Base-by-base conservation (phyloP, 2,888 invertebrate genomes). In the Drosophila affinis region DNA sequence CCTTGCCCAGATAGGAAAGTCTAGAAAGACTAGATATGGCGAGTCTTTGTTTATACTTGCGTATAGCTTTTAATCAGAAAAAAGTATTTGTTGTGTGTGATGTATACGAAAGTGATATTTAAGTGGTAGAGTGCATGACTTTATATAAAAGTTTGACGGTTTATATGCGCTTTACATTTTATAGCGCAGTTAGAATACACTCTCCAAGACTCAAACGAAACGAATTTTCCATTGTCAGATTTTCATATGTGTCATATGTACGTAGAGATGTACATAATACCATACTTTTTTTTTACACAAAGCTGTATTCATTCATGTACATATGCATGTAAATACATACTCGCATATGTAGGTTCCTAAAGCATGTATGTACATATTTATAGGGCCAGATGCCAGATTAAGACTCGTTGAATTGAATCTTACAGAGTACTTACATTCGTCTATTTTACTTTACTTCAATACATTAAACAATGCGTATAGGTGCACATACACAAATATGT, bases 261-360 rank as follows among this genome's bases (percentile, higher is more conserved):
- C 29, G 44, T 48, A 49, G n/a, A 45, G 51, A 52, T 32, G 18
- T 46, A 52, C 17, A 54, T 49, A 39, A 39, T 10, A 32, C 32
- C 14, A 49, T n/a, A 45, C 47, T 12, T 10, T 24, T 10, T 18
- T 51, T 39, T 14, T 39, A 39, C 39, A 39, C 39, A 39, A 14
- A 39, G 39, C 39, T 39, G 39, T 39, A 39, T 39, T 39, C 39
- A 14, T 39, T 39, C 39, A 39, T 34, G 12, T 34, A 21, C 21
- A 21, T 21, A 34, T 34, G 34, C 58, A 39, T 32, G 32, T 10
- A 24, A 24, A 24, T 24, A 24, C 24, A 24, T 24, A 32, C 32
- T 32, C 9, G 3, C 32, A 17, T 60, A 39, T 48, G 18, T 44
- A 54, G 54, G 49, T 65, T 44, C 65, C 39, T 48, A 54, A 44